Evolutionary conservation across 2,113 vertebrate genomes (phyloP).

Genomic region (Ellobius talpinus): DNA sequence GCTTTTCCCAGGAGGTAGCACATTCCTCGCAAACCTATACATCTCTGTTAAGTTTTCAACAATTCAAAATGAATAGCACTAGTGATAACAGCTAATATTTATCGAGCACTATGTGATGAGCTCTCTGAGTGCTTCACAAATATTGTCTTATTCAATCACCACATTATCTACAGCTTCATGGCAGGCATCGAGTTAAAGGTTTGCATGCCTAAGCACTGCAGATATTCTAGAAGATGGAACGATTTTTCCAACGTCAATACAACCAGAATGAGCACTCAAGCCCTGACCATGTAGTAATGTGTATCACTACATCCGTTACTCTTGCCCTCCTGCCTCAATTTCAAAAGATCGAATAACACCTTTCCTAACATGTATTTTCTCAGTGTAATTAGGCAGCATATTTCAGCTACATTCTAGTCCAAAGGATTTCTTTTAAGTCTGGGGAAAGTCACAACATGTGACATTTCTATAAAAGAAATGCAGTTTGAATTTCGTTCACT

Average conservation of each 20-base stretch:
- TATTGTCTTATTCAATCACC: constrained; percentile 45
- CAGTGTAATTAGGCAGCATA: neutral
- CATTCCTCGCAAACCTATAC: constrained; percentile 6
- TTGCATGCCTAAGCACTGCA: neutral
- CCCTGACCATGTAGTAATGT: neutral
- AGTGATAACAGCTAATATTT: constrained; percentile 23
- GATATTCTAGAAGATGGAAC: neutral
- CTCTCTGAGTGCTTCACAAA: constrained; percentile 26
- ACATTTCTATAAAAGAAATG: constrained; percentile 6
- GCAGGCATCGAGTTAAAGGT: neutral
- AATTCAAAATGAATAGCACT: neutral
- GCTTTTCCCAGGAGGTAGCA: neutral
- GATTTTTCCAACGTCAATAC: neutral
- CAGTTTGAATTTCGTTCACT: constrained; percentile 29
- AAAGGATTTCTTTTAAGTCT: constrained; percentile 37
- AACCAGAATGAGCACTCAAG: neutral
- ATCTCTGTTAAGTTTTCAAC: constrained; percentile 47
- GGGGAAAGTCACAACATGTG: neutral
- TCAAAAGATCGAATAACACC: neutral
- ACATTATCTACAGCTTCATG: neutral
- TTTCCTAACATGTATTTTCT: constrained; percentile 15
- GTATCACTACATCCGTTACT: neutral
- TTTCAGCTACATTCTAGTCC: neutral
- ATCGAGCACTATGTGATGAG: neutral
- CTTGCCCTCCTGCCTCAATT: neutral